A percentile compares a stretch with the other conserved stretches of the same genome.
Evolutionary conservation across 1,140 invertebrate species (phyloP).

Genomic region (Scaptomyza pallida): DNA sequence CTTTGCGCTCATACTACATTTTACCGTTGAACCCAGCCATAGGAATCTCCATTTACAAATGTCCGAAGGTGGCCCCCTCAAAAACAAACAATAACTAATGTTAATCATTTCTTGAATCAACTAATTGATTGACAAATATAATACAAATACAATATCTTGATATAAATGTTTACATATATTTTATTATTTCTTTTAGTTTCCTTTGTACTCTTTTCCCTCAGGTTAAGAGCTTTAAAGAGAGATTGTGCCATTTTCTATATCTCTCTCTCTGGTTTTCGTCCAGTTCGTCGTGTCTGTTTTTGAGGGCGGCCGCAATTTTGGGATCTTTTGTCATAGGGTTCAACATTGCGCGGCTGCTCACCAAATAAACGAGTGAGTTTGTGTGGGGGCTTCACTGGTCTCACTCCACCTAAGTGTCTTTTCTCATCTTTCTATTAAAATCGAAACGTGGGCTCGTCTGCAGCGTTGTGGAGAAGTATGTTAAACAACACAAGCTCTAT

Average conservation of each 20-base stretch:
- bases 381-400: conserved; percentile 51
- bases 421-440: conserved; percentile 60
- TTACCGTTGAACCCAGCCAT: conserved; percentile 57
- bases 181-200: conserved; percentile 72
- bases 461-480: conserved; percentile 83
- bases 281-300: conserved; percentile 48
- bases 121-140: conserved; percentile 27
- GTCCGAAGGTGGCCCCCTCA: conserved; percentile 47
- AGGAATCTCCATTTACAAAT: conserved; percentile 28
- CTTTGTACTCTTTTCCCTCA: conserved; percentile 80
- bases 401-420: conserved; percentile 27
- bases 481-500: conserved; percentile 70
- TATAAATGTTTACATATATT: conserved; percentile 64
- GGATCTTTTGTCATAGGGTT: conserved; percentile 18
- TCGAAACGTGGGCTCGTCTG: conserved; percentile 79
- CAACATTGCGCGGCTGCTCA: conserved; percentile 32
- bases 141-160: conserved; percentile 50
- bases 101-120: conserved; percentile 65
- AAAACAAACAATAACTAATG: conserved; percentile 58
- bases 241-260: conserved; percentile 41
- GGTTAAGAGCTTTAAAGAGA: conserved; percentile 64
- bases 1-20: conserved; percentile 39
- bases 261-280: conserved; percentile 34
- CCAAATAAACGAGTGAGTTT: conserved; percentile 68
- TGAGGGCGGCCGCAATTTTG: conserved; percentile 33